phyloP scores from a whole-genome alignment of 1,140 invertebrate genomes.

The roundworm (Caenorhabditis elegans) region WBcel235 BX284606.5:1297001-1297500 shows the following conservation, averaged over 20 bases:
- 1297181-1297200: conserved; percentile 65
- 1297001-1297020: too few species aligned
- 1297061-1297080: too few species aligned
- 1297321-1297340: conserved; percentile 37
- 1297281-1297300: background rate
- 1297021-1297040: too few species aligned
- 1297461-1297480: conserved; percentile 44
- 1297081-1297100: too few species aligned
- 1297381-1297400: conserved; percentile 65
- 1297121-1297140: conserved; percentile 60
- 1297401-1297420: conserved; percentile 43
- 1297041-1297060: too few species aligned
- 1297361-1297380: conserved; percentile 51
- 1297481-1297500: too few species aligned
- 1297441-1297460: conserved; percentile 25
- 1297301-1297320: conserved; percentile 48
- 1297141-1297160: conserved; percentile 65
- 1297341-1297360: conserved; percentile 44
- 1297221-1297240: conserved; percentile 62
- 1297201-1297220: conserved; percentile 64
- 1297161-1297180: conserved; percentile 64
- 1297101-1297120: conserved; percentile 63
- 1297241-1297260: conserved; percentile 61
- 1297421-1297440: conserved; percentile 14
- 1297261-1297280: background rate